Conservation (phyloP, 2,888 invertebrate genomes). For the Ligdia adustata region DNA sequence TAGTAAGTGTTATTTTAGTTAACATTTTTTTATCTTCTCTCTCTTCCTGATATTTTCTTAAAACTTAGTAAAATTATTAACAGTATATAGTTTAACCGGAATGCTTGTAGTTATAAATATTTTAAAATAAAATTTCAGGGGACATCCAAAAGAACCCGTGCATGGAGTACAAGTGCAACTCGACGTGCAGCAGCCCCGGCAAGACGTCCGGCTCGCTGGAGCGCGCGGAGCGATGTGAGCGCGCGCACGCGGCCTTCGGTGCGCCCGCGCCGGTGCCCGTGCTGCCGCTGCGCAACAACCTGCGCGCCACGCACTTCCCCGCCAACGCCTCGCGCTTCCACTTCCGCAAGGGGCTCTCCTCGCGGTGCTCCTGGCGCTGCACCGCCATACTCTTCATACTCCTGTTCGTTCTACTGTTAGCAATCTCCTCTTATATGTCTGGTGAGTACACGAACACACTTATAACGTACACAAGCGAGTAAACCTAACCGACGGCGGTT, state of each 20-base stretch:
- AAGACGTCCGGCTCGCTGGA: conserved; percentile 82
- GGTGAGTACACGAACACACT: conserved; percentile 78
- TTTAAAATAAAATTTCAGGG: conserved; percentile 83
- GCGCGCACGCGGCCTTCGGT: conserved; percentile 86
- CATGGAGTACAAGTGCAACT: conserved; percentile 94
- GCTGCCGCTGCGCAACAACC: conserved; percentile 89
- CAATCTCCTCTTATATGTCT: conserved; percentile 94
- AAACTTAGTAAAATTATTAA: no score
- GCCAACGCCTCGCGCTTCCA: conserved; percentile 90
- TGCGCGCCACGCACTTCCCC: conserved; percentile 89
- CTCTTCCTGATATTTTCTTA: no score
- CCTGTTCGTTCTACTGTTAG: conserved; percentile 91
- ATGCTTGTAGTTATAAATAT: not conserved
- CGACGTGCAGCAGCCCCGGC: conserved; percentile 93
- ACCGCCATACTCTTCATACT: conserved; percentile 94
- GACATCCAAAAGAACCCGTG: conserved; percentile 93
- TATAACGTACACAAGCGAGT: not conserved
- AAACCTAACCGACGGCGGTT: no score
- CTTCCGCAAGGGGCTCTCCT: conserved; percentile 93
- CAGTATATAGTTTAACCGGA: no score
- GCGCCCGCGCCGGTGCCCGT: conserved; percentile 89
- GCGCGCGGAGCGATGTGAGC: conserved; percentile 80
- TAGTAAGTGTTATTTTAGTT: no score
- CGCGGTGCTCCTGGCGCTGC: conserved; percentile 96
- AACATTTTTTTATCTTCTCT: no score